These are phyloP conservation scores for Harpegnathos saltator DNA, from an alignment of 1,140 invertebrate species.

Conservation along the genomic window DNA sequence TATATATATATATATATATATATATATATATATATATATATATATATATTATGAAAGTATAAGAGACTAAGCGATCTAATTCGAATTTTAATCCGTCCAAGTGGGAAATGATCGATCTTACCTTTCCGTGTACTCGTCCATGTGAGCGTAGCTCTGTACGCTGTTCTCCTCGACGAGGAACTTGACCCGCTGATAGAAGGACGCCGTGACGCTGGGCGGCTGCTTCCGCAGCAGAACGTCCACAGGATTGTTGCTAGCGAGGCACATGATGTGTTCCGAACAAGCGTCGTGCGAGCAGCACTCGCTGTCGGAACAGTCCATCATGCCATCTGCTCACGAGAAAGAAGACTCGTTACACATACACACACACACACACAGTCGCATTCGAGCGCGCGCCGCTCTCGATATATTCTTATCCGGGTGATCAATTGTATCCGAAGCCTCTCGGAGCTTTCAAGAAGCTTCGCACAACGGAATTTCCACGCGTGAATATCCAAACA, in stretches of 20 bases:
- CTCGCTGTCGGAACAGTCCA: conserved; percentile 99
- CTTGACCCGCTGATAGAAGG: conserved; percentile 98
- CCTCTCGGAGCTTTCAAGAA: too few relatives aligned
- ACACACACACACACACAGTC: too few relatives aligned
- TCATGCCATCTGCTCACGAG: conserved; percentile 94
- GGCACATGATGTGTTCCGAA: conserved; percentile 96
- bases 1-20: too few relatives aligned
- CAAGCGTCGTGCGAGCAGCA: conserved; percentile 95
- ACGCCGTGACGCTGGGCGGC: conserved; percentile 97
- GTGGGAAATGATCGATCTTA: conserved; percentile 87
- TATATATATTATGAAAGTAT: conserved; percentile 68
- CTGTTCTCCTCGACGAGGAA: conserved; percentile 99
- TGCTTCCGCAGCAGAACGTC: conserved; percentile 98
- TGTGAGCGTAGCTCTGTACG: conserved; percentile 98
- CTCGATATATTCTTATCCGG: too few relatives aligned
- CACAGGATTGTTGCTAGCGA: conserved; percentile 97
- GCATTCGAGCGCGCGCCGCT: too few relatives aligned
- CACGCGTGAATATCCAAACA: too few relatives aligned
- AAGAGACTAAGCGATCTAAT: conserved; percentile 70
- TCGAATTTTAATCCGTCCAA: conserved; percentile 56
- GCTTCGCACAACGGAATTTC: too few relatives aligned
- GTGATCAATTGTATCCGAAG: too few relatives aligned
- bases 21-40: too few relatives aligned
- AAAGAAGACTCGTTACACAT: conserved; percentile 56
- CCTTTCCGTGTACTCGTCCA: conserved; percentile 99